Percentiles rank a stretch among this genome's conserved stretches.
Evolutionary conservation across 92 coral and sea anemone genomes (phyloP).

Genomic region (Porites cylindrica): DNA sequence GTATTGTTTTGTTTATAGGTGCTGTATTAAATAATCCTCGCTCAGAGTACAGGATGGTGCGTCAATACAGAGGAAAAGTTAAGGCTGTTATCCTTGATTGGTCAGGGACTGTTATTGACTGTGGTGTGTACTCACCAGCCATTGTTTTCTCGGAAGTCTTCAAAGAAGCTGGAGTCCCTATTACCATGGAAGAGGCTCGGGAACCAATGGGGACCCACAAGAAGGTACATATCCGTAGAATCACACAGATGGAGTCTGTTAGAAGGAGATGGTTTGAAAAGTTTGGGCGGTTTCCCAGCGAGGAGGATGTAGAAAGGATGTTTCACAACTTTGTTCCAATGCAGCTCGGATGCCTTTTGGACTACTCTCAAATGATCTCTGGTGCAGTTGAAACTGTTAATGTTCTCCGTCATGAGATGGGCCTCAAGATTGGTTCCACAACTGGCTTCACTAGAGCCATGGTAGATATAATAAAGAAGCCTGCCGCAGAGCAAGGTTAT

Average conservation of each 20-base stretch:
- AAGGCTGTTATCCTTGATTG: constrained; percentile 91
- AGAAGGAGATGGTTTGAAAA: constrained; percentile 93
- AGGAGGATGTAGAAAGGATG: constrained; percentile 94
- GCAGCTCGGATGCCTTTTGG: constrained; percentile 78
- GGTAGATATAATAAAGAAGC: constrained; percentile 83
- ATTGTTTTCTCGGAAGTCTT: constrained; percentile 87
- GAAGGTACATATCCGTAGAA: constrained; percentile 87
- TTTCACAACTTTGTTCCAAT: constrained; percentile 88
- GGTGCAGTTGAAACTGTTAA: constrained; percentile 96
- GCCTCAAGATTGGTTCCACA: constrained; percentile 94
- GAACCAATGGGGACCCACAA: constrained; percentile 99
- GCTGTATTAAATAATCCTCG: constrained; percentile 82
- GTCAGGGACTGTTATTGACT: constrained; percentile 97
- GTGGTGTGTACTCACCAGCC: constrained; percentile 96
- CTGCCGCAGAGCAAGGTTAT: constrained; percentile 91
- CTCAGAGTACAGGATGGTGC: constrained; percentile 92
- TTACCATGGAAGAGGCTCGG: constrained; percentile 95
- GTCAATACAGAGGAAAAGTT: constrained; percentile 89
- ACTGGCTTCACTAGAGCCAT: constrained; percentile 96
- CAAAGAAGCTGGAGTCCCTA: constrained; percentile 92
- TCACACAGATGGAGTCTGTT: constrained; percentile 89
- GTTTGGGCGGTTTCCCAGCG: constrained; percentile 86
- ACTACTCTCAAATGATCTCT: constrained; percentile 93
- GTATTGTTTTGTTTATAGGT: constrained; percentile 53
- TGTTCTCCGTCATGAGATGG: constrained; percentile 70